Base-by-base conservation (phyloP, 2,797 vertebrate genomes). In the Cirrhinus mrigala region DNA sequence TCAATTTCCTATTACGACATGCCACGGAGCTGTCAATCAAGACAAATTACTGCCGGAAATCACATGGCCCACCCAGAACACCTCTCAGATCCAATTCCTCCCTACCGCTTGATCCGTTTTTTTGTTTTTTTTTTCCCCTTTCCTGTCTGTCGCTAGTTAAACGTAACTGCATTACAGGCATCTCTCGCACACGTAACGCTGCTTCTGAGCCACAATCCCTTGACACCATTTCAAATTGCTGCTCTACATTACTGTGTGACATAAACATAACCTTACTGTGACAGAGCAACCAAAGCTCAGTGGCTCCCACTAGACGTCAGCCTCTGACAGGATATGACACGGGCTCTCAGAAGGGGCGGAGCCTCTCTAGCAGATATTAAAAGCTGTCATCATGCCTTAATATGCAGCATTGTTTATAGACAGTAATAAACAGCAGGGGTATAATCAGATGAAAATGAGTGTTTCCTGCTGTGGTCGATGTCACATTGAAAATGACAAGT, bases 1-100 rank as follows among this genome's bases (percentile, higher is more conserved):
- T 91, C 90, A 90, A 87, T 89, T 90, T 89, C 88, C 79, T 87
- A 88, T 90, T 89, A 90, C 80, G 80, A 86, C 78, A 85, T 88
- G 86, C 81, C 89, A 87, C 70, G 24, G 81, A 73, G 87, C 86
- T 87, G 88, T 89, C 90, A 91, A 88, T 90, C 89, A 89, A 84
- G 86, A 87, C 82, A 89, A 88, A 89, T 87, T 89, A 87, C 81
- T 70, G 87, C 87, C 76, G 76, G 86, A 87, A 89, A 89, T 77
- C 75, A 86, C 69, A 84, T 82, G 69, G 73, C 71, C 78, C 80
- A 54, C 70, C 79, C 62, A 68, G 18, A 71, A 74, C 78, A 84
- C 62, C 62, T 83, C 76, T 82, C 75, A 82, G 82, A 80, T 84
- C 62, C 75, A 71, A 85, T 85, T 83, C 52, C 69, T 18, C n/a